phyloP scores from a whole-genome alignment of 1,140 invertebrate species.

The Hycleus phaleratus region DNA sequence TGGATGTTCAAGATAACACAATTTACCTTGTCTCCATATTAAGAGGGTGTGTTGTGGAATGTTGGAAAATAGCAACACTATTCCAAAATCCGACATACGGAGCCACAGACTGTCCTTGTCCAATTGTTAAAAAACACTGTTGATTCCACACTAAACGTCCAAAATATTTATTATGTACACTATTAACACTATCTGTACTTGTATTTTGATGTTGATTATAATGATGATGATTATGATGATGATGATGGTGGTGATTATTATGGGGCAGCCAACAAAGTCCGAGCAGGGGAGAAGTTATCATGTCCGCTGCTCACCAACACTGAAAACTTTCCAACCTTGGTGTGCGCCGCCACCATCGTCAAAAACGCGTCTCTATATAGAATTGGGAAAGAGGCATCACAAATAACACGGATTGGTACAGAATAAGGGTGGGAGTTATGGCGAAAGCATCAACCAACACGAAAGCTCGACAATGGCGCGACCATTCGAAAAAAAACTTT shows the following conservation, averaged over 20 bases:
- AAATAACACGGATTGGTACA: too few relatives aligned
- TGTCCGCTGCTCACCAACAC: conserved; percentile 37
- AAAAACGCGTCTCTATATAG: not conserved
- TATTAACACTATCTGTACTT: conserved; percentile 9
- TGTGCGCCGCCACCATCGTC: not conserved
- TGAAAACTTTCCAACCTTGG: conserved; percentile 23
- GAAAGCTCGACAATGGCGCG: not conserved
- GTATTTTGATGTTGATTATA: not conserved
- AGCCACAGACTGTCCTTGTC: conserved; percentile 28
- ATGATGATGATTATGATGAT: too few relatives aligned
- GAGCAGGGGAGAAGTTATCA: conserved; percentile 36
- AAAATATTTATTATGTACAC: conserved; percentile 25
- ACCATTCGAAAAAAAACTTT: too few relatives aligned
- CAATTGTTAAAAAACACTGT: conserved; percentile 29
- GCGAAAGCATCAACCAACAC: conserved; percentile 6
- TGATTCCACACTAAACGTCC: conserved; percentile 33
- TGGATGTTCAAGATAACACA: not conserved
- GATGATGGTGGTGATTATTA: conserved; percentile 5
- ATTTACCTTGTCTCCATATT: conserved; percentile 34
- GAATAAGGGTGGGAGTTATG: not conserved
- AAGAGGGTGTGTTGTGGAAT: conserved; percentile 18
- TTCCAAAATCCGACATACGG: conserved; percentile 38
- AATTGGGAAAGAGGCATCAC: too few relatives aligned
- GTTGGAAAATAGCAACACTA: conserved; percentile 31
- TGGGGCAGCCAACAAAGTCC: conserved; percentile 31